A percentile compares a stretch with the other conserved stretches of the same genome.
Conservation (phyloP, 2,113 vertebrate species). For the Cephalopterus ornatus region DNA sequence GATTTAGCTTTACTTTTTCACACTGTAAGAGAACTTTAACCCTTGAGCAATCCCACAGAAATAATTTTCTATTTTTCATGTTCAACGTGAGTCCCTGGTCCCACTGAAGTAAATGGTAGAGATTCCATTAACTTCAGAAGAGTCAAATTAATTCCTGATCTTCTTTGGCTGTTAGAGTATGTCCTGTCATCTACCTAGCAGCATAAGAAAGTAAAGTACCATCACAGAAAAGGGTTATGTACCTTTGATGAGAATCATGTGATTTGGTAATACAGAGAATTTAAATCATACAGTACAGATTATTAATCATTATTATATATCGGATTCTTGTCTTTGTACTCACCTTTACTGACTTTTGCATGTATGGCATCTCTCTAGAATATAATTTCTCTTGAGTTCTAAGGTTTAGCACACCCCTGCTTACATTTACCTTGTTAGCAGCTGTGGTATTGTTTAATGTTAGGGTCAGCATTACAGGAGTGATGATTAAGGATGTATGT, state of each 20-base stretch:
- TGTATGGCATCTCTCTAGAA: background rate
- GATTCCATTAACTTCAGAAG: background rate
- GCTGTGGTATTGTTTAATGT: background rate
- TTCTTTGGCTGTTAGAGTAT: background rate
- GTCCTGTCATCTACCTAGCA: background rate
- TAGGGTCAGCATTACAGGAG: background rate
- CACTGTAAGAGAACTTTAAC: background rate
- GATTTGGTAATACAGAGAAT: background rate
- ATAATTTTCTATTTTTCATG: background rate
- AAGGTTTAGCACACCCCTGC: background rate
- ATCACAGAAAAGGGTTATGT: background rate
- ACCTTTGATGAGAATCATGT: background rate
- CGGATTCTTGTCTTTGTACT: background rate
- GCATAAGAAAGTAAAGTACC: background rate
- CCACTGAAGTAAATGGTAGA: background rate
- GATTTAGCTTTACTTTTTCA: background rate
- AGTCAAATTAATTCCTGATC: background rate
- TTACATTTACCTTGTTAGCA: background rate
- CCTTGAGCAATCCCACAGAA: background rate
- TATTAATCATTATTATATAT: background rate
- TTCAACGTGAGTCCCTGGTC: background rate
- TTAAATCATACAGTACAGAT: background rate
- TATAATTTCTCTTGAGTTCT: background rate
- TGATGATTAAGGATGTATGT: background rate
- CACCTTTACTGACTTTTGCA: background rate